phyloP scores from a whole-genome alignment of 2,888 invertebrate genomes.

The Cosmia pyralina region DNA sequence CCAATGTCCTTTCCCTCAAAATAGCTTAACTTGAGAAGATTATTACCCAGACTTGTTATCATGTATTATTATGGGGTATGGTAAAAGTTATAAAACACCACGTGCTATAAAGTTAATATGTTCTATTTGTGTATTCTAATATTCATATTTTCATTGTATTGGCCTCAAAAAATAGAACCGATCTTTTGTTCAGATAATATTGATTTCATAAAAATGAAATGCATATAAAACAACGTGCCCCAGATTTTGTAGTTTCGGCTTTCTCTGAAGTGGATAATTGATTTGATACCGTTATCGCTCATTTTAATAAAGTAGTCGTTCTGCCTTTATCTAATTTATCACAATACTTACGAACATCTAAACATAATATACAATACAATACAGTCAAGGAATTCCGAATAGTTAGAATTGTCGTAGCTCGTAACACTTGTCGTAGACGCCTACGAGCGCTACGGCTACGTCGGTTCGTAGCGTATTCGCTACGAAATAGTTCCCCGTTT shows the following conservation, averaged over 20 bases:
- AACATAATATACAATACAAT: constrained; percentile 16
- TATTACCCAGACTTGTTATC: constrained; percentile 33
- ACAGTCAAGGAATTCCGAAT: constrained; percentile 39
- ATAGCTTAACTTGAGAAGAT: constrained; percentile 37
- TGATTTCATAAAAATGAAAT: background rate
- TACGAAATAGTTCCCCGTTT: constrained; percentile 44
- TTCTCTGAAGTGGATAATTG: constrained; percentile 13
- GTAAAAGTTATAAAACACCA: background rate
- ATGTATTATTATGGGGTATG: constrained; percentile 11
- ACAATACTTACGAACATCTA: constrained; percentile 10
- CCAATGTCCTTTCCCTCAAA: constrained; percentile 47
- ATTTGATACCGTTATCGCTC: constrained; percentile 19
- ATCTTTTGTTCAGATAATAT: background rate
- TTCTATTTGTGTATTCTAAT: background rate
- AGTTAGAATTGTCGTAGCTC: constrained; percentile 48
- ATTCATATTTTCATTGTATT: background rate
- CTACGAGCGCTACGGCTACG: constrained; percentile 56
- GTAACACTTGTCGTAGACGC: constrained; percentile 58
- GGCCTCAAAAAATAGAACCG: background rate
- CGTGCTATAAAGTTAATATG: background rate
- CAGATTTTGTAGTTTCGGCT: constrained; percentile 13
- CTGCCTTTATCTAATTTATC: constrained; percentile 22
- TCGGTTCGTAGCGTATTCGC: constrained; percentile 45
- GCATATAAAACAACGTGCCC: constrained; percentile 7
- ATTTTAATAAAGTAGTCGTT: constrained; percentile 19